These are phyloP conservation scores for Porites divaricata DNA, from an alignment of 92 coral and sea anemone genomes.

Conservation along the genomic window DNA sequence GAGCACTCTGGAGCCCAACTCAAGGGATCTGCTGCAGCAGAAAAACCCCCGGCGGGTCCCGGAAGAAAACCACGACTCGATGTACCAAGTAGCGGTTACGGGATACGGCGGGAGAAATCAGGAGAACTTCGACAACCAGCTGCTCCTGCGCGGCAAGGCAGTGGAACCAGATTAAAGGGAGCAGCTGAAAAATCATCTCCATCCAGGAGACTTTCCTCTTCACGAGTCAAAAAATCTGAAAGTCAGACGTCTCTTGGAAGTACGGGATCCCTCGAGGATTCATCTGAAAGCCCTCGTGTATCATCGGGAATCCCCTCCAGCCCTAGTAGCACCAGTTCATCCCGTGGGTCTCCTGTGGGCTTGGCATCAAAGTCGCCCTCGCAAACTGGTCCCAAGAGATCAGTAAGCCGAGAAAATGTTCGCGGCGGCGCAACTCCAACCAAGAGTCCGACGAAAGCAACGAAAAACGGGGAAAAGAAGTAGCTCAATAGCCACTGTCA, in stretches of 20 bases:
- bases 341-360: conserved; percentile 34
- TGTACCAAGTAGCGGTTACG: conserved; percentile 82
- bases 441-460: conserved; percentile 26
- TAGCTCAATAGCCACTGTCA: neutral
- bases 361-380: conserved; percentile 7
- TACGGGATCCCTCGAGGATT: conserved; percentile 69
- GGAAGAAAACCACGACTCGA: conserved; percentile 67
- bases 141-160: conserved; percentile 62
- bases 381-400: conserved; percentile 22
- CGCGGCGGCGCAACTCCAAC: conserved; percentile 18
- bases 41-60: conserved; percentile 76
- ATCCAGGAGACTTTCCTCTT: conserved; percentile 37
- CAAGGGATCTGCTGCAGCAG: conserved; percentile 50
- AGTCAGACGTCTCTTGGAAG: conserved; percentile 88
- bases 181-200: conserved; percentile 55
- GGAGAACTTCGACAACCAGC: conserved; percentile 59
- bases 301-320: conserved; percentile 46
- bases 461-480: conserved; percentile 23
- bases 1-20: conserved; percentile 67
- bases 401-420: conserved; percentile 44
- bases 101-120: conserved; percentile 89
- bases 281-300: conserved; percentile 47
- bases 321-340: conserved; percentile 17
- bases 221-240: conserved; percentile 55
- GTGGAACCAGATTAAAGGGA: conserved; percentile 74